Conservation (phyloP, 1,140 invertebrate genomes). For the Penaeus japonicus region DNA sequence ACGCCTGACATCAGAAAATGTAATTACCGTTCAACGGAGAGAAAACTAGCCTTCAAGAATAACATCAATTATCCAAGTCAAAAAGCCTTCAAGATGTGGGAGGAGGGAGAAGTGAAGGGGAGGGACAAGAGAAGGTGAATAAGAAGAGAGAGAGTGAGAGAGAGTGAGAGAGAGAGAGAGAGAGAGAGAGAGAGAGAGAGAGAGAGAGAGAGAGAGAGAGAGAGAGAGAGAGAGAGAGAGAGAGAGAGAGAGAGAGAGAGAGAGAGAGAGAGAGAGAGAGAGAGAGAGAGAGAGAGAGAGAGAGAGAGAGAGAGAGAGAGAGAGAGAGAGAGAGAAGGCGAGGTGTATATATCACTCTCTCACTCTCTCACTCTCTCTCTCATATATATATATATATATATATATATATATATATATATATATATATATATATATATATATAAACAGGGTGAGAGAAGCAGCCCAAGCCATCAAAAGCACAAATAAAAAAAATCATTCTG, state of each 20-base stretch:
- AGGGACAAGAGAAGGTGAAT: background rate
- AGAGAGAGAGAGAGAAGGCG: too few relatives aligned
- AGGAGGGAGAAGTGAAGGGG: background rate
- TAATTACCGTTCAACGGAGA: background rate
- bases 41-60: background rate
- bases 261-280: constrained; percentile 57
- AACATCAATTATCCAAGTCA: background rate
- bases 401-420: too few relatives aligned
- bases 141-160: background rate
- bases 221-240: background rate
- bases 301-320: background rate
- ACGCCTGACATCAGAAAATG: background rate
- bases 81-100: constrained; percentile 8
- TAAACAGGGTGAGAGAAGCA: too few relatives aligned
- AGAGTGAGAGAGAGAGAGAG: background rate
- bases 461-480: too few relatives aligned
- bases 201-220: constrained; percentile 4
- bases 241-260: constrained; percentile 57
- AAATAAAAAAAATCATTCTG: too few relatives aligned
- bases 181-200: background rate
- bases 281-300: background rate
- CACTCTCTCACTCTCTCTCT: background rate
- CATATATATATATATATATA: background rate
- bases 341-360: background rate
- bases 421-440: too few relatives aligned